A percentile compares a stretch with the other conserved stretches of the same genome.
These are phyloP conservation scores for Diorhabda sublineata DNA, from an alignment of 1,140 invertebrate genomes.

Conservation along the genomic window DNA sequence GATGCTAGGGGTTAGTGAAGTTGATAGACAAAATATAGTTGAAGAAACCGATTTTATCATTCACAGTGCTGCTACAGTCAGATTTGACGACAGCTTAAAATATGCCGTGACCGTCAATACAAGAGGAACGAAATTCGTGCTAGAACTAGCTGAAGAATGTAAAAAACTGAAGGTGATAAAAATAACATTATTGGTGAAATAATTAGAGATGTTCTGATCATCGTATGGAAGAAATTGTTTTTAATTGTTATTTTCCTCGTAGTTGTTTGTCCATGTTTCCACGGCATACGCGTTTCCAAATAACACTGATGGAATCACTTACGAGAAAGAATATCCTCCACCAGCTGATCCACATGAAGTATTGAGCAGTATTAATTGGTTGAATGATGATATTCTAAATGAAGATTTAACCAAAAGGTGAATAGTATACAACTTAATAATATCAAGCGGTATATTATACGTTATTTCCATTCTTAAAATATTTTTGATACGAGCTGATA, in stretches of 20 bases:
- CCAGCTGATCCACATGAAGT: slow-evolving; percentile 85
- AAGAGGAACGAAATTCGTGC: slow-evolving; percentile 66
- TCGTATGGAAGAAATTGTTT: too few species aligned
- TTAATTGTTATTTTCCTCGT: slow-evolving; percentile 17
- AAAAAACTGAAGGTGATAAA: slow-evolving; percentile 59
- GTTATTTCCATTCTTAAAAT: too few species aligned
- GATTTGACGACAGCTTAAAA: slow-evolving; percentile 71
- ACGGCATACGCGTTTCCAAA: slow-evolving; percentile 68
- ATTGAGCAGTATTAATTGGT: slow-evolving; percentile 83
- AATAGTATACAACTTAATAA: too few species aligned
- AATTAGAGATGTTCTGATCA: too few species aligned
- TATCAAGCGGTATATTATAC: too few species aligned
- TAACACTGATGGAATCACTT: slow-evolving; percentile 47
- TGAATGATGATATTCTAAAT: slow-evolving; percentile 73
- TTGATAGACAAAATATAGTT: slow-evolving; percentile 64
- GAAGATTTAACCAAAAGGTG: slow-evolving; percentile 60
- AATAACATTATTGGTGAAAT: too few species aligned
- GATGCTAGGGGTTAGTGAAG: slow-evolving; percentile 68
- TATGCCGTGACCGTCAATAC: slow-evolving; percentile 72
- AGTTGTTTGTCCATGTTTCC: slow-evolving; percentile 55
- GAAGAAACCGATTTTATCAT: slow-evolving; percentile 78
- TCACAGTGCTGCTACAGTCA: slow-evolving; percentile 87
- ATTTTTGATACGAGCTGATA: too few species aligned
- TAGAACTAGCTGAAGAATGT: slow-evolving; percentile 71
- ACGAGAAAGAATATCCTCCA: slow-evolving; percentile 63